Evolutionary conservation across 2,113 vertebrate species (phyloP).

Genomic region (Pomatorhinus ruficollis): DNA sequence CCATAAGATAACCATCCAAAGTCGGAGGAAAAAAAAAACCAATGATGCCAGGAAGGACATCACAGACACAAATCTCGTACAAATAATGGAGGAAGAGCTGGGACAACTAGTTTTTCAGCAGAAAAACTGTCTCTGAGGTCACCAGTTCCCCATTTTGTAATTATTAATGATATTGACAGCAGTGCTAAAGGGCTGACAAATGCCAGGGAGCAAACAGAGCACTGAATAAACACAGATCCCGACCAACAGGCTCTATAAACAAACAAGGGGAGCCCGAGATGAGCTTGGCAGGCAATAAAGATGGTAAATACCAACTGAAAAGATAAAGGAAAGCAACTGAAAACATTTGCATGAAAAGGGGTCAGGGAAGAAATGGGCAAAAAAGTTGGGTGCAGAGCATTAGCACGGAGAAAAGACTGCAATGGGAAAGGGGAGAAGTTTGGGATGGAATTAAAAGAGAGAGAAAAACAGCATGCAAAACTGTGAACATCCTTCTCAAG

Average conservation of each 20-base stretch:
- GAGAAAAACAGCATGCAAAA: background rate
- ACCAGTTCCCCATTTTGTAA: background rate
- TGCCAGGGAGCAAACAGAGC: background rate
- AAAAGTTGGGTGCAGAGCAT: background rate
- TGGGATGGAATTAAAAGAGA: background rate
- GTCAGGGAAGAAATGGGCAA: background rate
- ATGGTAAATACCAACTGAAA: conserved; percentile 21
- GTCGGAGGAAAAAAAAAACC: background rate
- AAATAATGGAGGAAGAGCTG: background rate
- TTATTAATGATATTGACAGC: conserved; percentile 60
- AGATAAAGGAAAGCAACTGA: conserved; percentile 43
- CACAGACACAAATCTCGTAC: background rate
- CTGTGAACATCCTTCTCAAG: background rate
- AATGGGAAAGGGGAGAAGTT: background rate
- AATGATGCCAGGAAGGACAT: background rate
- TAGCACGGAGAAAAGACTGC: background rate
- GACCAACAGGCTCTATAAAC: background rate
- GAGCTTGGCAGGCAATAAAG: conserved; percentile 32
- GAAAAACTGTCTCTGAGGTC: background rate
- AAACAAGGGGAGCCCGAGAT: background rate
- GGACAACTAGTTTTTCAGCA: background rate
- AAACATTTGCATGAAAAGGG: background rate
- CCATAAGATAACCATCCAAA: background rate
- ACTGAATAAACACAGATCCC: background rate
- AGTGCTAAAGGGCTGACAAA: conserved; percentile 49